Evolutionary conservation across 2,113 vertebrate genomes (phyloP).

Genomic region (Hyperoodon ampullatus): DNA sequence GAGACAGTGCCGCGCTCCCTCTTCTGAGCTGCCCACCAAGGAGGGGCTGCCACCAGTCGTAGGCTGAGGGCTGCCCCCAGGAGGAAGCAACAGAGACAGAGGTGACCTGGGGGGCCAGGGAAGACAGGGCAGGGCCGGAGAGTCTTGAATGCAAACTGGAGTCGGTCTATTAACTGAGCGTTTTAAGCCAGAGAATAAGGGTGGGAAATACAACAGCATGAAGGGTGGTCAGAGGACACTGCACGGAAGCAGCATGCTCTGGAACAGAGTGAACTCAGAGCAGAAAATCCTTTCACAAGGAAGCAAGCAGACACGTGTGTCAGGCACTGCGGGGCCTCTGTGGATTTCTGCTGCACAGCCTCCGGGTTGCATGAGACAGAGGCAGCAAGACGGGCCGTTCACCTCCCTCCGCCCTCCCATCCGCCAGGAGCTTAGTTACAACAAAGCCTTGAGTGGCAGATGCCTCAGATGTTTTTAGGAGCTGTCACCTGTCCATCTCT

Average conservation of each 20-base stretch:
- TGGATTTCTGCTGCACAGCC: background rate
- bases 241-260: background rate
- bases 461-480: background rate
- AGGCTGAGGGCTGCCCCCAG: background rate
- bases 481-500: background rate
- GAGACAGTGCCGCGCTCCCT: background rate
- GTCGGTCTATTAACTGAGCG: background rate
- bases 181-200: background rate
- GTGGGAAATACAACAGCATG: background rate
- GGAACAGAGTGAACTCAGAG: background rate
- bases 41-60: too few species aligned
- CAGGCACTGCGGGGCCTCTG: background rate
- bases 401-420: rapidly evolving
- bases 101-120: background rate
- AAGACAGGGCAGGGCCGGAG: background rate
- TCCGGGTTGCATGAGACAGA: background rate
- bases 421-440: background rate
- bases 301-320: background rate
- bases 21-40: background rate
- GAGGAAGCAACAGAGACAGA: background rate
- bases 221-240: background rate
- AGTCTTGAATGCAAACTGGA: background rate
- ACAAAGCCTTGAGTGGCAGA: background rate
- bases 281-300: background rate
- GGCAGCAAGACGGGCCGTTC: background rate